Evolutionary conservation across 35 echinoderm and acorn worm species (phyloP).

Genomic region (Ophioderma brevispina): DNA sequence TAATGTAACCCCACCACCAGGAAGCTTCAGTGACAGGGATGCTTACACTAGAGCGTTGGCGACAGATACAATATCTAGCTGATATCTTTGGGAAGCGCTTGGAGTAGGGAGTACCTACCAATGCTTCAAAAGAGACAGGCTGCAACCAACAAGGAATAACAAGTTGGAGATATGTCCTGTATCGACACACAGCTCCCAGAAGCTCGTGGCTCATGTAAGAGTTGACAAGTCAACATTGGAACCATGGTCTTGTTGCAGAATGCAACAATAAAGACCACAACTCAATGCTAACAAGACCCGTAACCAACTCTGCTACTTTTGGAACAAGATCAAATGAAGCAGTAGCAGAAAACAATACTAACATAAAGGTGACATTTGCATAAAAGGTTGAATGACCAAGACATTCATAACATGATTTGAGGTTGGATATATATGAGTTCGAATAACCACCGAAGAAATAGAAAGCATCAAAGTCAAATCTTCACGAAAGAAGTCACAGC

Average conservation of each 20-base stretch:
- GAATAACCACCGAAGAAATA: too few relatives aligned
- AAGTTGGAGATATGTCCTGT: slow-evolving; percentile 47
- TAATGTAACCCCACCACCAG: neutral
- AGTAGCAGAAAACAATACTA: too few relatives aligned
- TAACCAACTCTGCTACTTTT: slow-evolving; percentile 17
- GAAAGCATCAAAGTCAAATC: too few relatives aligned
- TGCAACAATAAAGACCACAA: neutral
- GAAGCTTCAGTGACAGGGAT: neutral
- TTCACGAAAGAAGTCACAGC: too few relatives aligned
- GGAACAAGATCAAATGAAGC: neutral
- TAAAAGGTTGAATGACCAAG: too few relatives aligned
- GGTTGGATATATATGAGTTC: too few relatives aligned
- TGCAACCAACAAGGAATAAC: slow-evolving; percentile 19
- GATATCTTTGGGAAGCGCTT: slow-evolving; percentile 57
- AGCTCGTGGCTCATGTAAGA: slow-evolving; percentile 22
- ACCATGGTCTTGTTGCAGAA: neutral
- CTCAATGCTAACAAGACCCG: slow-evolving; percentile 11
- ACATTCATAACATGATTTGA: too few relatives aligned
- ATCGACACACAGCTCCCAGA: slow-evolving; percentile 40
- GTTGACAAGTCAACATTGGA: neutral
- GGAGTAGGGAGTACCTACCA: slow-evolving; percentile 35
- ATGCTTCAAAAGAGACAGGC: slow-evolving; percentile 51
- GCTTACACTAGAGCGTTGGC: too few relatives aligned
- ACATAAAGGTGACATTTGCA: too few relatives aligned
- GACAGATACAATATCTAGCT: slow-evolving; percentile 53